Percentiles rank a stretch among this genome's conserved stretches.
These are phyloP conservation scores for Himalopsyche anomala DNA, from an alignment of 2,888 invertebrate species.

Conservation along the genomic window DNA sequence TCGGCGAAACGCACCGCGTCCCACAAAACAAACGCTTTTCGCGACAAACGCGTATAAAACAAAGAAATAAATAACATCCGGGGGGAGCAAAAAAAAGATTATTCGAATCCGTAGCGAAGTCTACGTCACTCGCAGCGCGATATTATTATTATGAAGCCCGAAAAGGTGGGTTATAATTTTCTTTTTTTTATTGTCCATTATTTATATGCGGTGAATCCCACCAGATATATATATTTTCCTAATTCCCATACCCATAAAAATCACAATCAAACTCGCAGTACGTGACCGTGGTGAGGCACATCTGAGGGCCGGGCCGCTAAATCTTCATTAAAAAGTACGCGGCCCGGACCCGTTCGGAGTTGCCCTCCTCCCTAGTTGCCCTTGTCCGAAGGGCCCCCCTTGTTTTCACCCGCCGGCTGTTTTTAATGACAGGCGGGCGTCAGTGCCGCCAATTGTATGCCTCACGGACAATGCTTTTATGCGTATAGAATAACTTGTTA, in stretches of 20 bases:
- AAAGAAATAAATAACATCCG: slow-evolving; percentile 63
- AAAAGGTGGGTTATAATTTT: slow-evolving; percentile 66
- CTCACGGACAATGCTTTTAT: slow-evolving; percentile 21
- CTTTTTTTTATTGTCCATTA: slow-evolving; percentile 66
- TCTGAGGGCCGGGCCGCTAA: slow-evolving; percentile 64
- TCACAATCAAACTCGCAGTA: slow-evolving; percentile 65
- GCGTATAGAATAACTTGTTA: slow-evolving; percentile 16
- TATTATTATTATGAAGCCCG: slow-evolving; percentile 63
- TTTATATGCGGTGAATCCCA: slow-evolving; percentile 65
- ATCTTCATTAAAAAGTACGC: slow-evolving; percentile 66
- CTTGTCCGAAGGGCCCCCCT: slow-evolving; percentile 43
- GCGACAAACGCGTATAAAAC: slow-evolving; percentile 64
- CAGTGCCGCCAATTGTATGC: slow-evolving; percentile 21
- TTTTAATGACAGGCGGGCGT: slow-evolving; percentile 43
- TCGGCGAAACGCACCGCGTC: slow-evolving; percentile 52
- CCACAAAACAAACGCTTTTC: slow-evolving; percentile 51
- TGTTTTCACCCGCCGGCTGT: slow-evolving; percentile 3
- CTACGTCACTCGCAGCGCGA: slow-evolving; percentile 62
- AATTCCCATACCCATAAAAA: slow-evolving; percentile 65
- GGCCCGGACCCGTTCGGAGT: slow-evolving; percentile 44
- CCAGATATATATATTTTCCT: slow-evolving; percentile 65
- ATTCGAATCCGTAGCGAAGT: slow-evolving; percentile 63
- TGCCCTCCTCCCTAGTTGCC: slow-evolving; percentile 3
- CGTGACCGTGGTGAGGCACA: slow-evolving; percentile 63
- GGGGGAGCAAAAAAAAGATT: slow-evolving; percentile 63